phyloP scores from a whole-genome alignment of 2,888 invertebrate species.

The Seladonia tumulorum region DNA sequence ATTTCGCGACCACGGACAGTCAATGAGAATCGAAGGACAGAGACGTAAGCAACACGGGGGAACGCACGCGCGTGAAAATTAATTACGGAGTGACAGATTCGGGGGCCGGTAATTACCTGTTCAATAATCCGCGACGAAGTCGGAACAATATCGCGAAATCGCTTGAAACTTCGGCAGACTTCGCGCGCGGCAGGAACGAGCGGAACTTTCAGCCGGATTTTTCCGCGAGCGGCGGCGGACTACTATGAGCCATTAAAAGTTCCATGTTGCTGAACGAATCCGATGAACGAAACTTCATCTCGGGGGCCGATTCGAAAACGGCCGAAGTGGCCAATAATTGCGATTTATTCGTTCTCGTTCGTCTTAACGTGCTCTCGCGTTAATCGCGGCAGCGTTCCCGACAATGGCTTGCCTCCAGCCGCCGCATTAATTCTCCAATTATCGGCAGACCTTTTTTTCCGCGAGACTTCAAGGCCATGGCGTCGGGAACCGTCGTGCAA shows the following conservation, averaged over 20 bases:
- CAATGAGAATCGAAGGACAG: neutral
- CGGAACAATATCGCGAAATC: constrained; percentile 66
- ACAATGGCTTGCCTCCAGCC: constrained; percentile 26
- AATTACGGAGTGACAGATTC: constrained; percentile 10
- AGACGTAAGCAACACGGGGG: neutral
- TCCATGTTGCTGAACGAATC: constrained; percentile 67
- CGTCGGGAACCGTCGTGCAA: neutral
- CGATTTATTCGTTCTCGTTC: constrained; percentile 58
- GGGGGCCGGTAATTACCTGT: constrained; percentile 26
- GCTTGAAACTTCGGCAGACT: constrained; percentile 59
- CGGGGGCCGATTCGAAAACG: constrained; percentile 44
- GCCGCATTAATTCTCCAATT: constrained; percentile 61
- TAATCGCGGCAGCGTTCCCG: constrained; percentile 50
- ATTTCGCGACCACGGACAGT: neutral
- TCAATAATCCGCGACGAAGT: constrained; percentile 42
- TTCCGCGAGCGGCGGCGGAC: constrained; percentile 35
- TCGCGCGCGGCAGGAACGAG: constrained; percentile 40
- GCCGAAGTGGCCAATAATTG: constrained; percentile 69
- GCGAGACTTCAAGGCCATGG: constrained; percentile 17
- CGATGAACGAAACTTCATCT: constrained; percentile 65
- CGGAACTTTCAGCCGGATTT: constrained; percentile 56
- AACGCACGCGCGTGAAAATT: constrained; percentile 2
- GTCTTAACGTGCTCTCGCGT: constrained; percentile 37
- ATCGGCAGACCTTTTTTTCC: constrained; percentile 12
- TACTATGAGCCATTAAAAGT: constrained; percentile 70